Conservation (phyloP, 1,140 invertebrate species). For the Bathynomus jamesi region DNA sequence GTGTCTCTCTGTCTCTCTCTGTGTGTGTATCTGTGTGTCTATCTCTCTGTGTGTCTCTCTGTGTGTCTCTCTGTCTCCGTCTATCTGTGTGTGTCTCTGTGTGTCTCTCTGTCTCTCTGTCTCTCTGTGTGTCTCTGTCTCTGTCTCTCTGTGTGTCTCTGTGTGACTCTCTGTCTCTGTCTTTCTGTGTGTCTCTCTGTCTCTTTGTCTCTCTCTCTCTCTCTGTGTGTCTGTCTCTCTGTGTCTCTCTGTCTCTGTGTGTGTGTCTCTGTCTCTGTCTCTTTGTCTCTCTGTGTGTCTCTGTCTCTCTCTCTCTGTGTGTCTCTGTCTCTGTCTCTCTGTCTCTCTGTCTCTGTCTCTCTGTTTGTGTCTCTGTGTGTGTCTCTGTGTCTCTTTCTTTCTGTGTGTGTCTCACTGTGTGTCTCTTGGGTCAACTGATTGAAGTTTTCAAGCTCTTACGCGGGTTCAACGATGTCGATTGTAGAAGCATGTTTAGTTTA, state of each 20-base stretch:
- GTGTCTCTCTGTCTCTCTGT: neutral
- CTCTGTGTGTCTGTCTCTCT: neutral
- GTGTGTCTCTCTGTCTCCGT: too few species aligned
- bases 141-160: neutral
- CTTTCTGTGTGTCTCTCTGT: neutral
- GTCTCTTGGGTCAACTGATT: too few species aligned
- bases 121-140: neutral
- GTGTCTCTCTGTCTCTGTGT: neutral
- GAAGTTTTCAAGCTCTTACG: too few species aligned
- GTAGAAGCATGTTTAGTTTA: too few species aligned
- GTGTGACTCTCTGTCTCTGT: neutral
- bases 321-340: neutral
- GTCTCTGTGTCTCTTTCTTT: too few species aligned
- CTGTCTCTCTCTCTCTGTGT: neutral
- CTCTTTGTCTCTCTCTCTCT: too few species aligned
- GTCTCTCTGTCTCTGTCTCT: neutral
- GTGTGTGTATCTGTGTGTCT: neutral
- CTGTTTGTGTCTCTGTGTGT: too few species aligned
- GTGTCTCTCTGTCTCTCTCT: conserved; percentile 1
- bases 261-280: neutral
- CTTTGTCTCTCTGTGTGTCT: too few species aligned
- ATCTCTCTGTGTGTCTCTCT: too few species aligned
- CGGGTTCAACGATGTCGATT: too few species aligned
- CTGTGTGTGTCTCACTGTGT: too few species aligned
- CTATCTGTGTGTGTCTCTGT: neutral